phyloP scores from a whole-genome alignment of 2,888 invertebrate species.

The Drosophila siamana region DNA sequence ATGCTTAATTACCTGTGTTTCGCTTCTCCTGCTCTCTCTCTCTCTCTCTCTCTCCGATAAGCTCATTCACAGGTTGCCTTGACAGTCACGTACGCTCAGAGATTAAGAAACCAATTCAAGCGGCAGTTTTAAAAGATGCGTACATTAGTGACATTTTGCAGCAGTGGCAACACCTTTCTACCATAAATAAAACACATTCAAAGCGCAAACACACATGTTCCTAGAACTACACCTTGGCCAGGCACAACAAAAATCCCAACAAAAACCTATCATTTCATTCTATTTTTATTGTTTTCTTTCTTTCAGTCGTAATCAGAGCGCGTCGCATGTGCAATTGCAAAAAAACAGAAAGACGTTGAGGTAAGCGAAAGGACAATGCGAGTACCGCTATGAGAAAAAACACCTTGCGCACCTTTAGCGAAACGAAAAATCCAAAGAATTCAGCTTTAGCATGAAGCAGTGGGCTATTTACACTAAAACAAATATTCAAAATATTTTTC shows the following conservation, averaged over 20 bases:
- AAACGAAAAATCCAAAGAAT: slow-evolving; percentile 8
- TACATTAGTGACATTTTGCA: slow-evolving; percentile 35
- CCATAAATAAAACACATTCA: slow-evolving; percentile 60
- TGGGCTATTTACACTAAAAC: slow-evolving; percentile 31
- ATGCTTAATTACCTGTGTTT: slow-evolving; percentile 43
- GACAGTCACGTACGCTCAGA: slow-evolving; percentile 27
- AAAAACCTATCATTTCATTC: slow-evolving; percentile 47
- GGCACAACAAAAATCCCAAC: slow-evolving; percentile 28
- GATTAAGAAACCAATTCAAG: slow-evolving; percentile 14
- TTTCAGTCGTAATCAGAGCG: slow-evolving; percentile 68
- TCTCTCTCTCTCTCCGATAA: slow-evolving; percentile 32
- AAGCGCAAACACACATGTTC: slow-evolving; percentile 44
- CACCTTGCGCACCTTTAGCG: slow-evolving; percentile 62
- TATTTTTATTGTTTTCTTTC: slow-evolving; percentile 4
- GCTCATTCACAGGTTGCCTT: slow-evolving; percentile 37
- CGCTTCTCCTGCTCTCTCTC: not conserved
- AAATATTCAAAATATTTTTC: not conserved
- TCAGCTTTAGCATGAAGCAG: slow-evolving; percentile 4
- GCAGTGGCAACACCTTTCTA: slow-evolving; percentile 64
- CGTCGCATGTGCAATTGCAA: slow-evolving; percentile 69
- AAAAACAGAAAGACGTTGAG: slow-evolving; percentile 46
- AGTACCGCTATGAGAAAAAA: slow-evolving; percentile 38
- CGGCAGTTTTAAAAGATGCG: slow-evolving; percentile 19
- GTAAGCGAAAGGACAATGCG: slow-evolving; percentile 19
- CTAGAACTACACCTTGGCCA: slow-evolving; percentile 52